Base-by-base conservation (phyloP, 2,113 vertebrate genomes). In the Indri indri region DNA sequence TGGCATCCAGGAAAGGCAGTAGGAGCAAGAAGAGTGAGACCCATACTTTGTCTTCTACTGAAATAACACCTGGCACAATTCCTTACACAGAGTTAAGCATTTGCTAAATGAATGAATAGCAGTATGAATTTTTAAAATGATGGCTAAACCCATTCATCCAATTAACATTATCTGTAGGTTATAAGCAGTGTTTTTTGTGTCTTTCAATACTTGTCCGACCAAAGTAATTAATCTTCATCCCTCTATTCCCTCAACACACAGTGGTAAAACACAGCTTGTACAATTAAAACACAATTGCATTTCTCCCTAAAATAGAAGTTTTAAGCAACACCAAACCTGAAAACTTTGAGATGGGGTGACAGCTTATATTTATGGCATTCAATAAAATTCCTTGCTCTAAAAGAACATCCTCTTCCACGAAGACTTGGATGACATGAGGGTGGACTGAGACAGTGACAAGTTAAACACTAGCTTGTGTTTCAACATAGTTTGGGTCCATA, bases 361-460 rank as follows among this genome's bases (percentile, higher is more conserved):
- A 92, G 14, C 12, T 94, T 92, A n/a, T 92, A 88, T 95, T 97
- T 91, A 91, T 76, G 74, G 23, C 42, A 92, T 79, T 94, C 54
- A 74, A 93, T 96, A 95, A 91, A 96, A 93, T 70, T 42, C 18
- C 42, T 90, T 93, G 37, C 68, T 96, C 57, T 47, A 91, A 95
- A 94, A 95, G 61, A 86, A 94, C 40, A 93, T 89, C 6, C 2
- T 1, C 27, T 96, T 95, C 73, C 73, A 83, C 66, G 57, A 96
- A 90, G 63, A 95, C 42, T 90, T 90, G 18, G 61, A 91, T 91
- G 50, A 66, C 27, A 93, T 10, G 34, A 8, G 1, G 34, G 8
- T 95, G 42, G 95, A 87, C 37, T 90, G 71, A 96, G 87, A 95
- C 27, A 88, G 34, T 88, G 85, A 18, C 66, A 88, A 88, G 32